Percentiles rank a stretch among this genome's conserved stretches.
Evolutionary conservation across 2,113 vertebrate species (phyloP).

Genomic region (Chloroceryle aenea): DNA sequence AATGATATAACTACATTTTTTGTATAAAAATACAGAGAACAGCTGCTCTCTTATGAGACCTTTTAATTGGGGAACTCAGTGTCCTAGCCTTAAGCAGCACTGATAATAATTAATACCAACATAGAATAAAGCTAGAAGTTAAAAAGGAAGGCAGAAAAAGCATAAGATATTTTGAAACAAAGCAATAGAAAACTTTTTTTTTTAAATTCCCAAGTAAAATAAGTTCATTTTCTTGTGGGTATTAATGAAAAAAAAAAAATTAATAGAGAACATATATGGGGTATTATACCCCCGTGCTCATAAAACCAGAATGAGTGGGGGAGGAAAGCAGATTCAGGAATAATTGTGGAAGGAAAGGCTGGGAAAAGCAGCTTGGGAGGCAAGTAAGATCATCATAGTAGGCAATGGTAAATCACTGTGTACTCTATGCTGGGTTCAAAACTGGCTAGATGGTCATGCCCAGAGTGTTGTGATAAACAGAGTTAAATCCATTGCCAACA

Average conservation of each 20-base stretch:
- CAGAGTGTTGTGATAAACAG: too few species aligned
- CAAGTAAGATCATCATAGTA: neutral
- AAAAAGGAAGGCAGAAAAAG: neutral
- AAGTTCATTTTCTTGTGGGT: neutral
- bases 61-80: neutral
- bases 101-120: neutral
- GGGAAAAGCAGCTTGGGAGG: neutral
- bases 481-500: too few species aligned
- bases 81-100: neutral
- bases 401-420: neutral
- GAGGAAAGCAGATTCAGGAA: neutral
- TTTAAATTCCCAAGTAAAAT: neutral
- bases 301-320: neutral
- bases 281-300: neutral
- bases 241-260: neutral
- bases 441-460: too few species aligned
- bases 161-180: neutral
- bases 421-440: too few species aligned
- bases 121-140: neutral
- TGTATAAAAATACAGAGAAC: neutral
- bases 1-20: neutral
- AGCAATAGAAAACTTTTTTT: neutral
- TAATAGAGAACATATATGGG: neutral
- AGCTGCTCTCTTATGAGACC: neutral
- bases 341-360: neutral